Evolutionary conservation across 1,140 invertebrate species (phyloP).

Genomic region (Philopotamus ludificatus): DNA sequence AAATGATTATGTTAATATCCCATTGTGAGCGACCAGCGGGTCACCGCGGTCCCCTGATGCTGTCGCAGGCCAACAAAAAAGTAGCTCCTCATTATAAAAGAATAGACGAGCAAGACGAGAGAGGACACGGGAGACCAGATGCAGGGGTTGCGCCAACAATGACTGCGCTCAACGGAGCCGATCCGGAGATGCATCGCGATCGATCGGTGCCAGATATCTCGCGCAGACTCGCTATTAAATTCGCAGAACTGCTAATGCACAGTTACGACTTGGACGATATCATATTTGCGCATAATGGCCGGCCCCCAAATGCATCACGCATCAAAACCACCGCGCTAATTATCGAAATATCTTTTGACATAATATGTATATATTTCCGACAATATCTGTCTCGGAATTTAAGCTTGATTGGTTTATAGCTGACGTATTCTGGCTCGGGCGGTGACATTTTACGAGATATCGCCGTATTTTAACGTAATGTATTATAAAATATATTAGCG

Average conservation of each 20-base stretch:
- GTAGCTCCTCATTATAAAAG: conserved; percentile 15
- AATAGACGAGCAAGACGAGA: neutral
- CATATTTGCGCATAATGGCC: conserved; percentile 12
- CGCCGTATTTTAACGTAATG: no score
- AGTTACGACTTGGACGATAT: conserved; percentile 14
- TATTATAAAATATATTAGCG: no score
- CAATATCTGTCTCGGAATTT: no score
- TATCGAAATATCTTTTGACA: no score
- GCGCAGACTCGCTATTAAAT: conserved; percentile 3
- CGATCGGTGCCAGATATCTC: neutral
- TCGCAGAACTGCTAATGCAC: conserved; percentile 21
- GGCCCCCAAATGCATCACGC: no score
- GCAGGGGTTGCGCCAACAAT: neutral
- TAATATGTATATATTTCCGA: no score
- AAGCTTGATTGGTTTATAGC: no score
- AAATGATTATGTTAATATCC: conserved; percentile 41
- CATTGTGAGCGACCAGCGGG: conserved; percentile 36
- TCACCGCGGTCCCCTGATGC: conserved; percentile 4
- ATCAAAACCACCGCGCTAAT: no score
- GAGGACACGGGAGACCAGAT: neutral
- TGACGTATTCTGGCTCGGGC: no score
- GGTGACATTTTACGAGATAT: no score
- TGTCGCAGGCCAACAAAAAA: conserved; percentile 12
- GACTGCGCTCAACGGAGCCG: conserved; percentile 8
- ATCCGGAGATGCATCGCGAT: no score